Percentiles rank a stretch among this genome's conserved stretches.
Conservation (phyloP, 2,888 invertebrate genomes). For the Erpobdella octoculata region DNA sequence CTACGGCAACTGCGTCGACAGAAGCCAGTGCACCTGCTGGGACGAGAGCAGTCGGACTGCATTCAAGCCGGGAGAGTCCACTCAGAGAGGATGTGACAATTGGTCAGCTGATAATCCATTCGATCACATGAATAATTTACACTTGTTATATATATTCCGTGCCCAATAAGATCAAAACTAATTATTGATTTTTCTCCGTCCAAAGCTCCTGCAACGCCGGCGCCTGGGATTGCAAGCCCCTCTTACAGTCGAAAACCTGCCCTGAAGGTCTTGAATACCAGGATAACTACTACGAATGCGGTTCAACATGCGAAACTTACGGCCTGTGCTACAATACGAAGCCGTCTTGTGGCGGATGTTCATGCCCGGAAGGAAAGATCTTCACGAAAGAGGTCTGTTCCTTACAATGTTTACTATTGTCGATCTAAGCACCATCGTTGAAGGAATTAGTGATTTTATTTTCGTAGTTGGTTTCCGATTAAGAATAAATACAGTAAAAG, state of each 20-base stretch:
- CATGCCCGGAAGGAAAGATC: slow-evolving; percentile 14
- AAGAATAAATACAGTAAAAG: too few relatives aligned
- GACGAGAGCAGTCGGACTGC: neutral
- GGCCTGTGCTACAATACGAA: slow-evolving; percentile 5
- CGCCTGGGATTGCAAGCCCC: neutral
- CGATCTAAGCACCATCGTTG: too few relatives aligned
- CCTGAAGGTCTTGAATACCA: slow-evolving; percentile 9
- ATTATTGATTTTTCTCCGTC: neutral
- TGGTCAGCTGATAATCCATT: too few relatives aligned
- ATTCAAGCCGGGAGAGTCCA: neutral
- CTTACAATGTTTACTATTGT: too few relatives aligned
- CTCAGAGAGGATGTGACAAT: neutral
- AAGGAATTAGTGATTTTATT: too few relatives aligned
- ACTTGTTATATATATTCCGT: too few relatives aligned
- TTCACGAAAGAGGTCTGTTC: slow-evolving; percentile 11
- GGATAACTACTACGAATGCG: slow-evolving; percentile 14
- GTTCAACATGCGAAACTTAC: slow-evolving; percentile 22
- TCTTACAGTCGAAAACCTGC: slow-evolving; percentile 8
- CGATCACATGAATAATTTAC: too few relatives aligned
- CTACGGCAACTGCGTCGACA: slow-evolving; percentile 7
- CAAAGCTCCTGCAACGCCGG: slow-evolving; percentile 4
- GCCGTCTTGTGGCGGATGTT: slow-evolving; percentile 22
- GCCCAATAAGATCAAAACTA: neutral
- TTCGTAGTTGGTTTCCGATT: too few relatives aligned
- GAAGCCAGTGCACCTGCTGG: slow-evolving; percentile 17